Conservation (phyloP, 2,113 vertebrate species). For the Lagenorhynchus albirostris region DNA sequence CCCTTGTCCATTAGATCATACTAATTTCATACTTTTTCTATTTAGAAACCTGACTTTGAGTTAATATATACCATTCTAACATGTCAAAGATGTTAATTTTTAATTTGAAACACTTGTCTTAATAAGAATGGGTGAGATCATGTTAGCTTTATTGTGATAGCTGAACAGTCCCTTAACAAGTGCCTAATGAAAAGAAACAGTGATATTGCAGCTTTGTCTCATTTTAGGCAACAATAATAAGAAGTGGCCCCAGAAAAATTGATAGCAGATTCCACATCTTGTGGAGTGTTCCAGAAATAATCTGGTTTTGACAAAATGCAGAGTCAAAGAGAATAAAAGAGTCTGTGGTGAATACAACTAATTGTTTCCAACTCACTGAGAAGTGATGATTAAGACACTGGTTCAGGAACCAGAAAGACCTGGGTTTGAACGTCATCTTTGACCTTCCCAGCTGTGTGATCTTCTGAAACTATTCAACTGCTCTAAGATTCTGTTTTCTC, state of each 20-base stretch:
- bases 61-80: constrained; percentile 29
- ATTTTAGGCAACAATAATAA: constrained; percentile 61
- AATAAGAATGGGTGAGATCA: constrained; percentile 66
- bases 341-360: background rate
- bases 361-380: constrained; percentile 25
- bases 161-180: constrained; percentile 38
- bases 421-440: background rate
- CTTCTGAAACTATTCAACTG: background rate
- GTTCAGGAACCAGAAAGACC: background rate
- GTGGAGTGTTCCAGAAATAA: constrained; percentile 50
- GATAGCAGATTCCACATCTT: constrained; percentile 70
- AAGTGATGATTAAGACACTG: background rate
- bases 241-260: constrained; percentile 66
- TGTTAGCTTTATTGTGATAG: constrained; percentile 64
- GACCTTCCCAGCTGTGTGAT: background rate
- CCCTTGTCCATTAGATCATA: constrained; percentile 7
- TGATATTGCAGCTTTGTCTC: constrained; percentile 64
- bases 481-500: background rate
- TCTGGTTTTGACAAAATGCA: constrained; percentile 26
- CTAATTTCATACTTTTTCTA: constrained; percentile 54
- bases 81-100: constrained; percentile 63
- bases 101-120: constrained; percentile 73
- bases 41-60: constrained; percentile 47
- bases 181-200: constrained; percentile 68
- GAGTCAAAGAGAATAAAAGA: constrained; percentile 9